A percentile compares a stretch with the other conserved stretches of the same genome.
Evolutionary conservation across 2,797 vertebrate genomes (phyloP).

Genomic region (Adrianichthys oophorus): DNA sequence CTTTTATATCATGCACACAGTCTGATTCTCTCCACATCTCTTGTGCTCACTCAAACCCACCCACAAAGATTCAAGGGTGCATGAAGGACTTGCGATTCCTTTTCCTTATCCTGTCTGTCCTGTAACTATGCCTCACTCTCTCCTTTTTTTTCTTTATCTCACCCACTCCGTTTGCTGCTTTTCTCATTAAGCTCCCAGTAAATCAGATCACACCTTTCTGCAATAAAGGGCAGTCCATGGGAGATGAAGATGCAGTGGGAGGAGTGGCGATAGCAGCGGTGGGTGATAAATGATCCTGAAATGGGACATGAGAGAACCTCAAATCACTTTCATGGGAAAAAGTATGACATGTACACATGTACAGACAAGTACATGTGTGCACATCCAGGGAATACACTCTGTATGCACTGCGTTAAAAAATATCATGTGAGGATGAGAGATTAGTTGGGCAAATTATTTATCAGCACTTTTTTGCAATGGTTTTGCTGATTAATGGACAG

Average conservation of each 20-base stretch:
- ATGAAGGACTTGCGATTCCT: conserved; percentile 66
- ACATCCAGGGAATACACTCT: not conserved
- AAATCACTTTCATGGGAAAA: conserved; percentile 34
- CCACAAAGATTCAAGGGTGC: conserved; percentile 63
- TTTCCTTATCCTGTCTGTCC: conserved; percentile 25
- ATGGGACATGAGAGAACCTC: conserved; percentile 33
- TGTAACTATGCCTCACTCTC: conserved; percentile 24
- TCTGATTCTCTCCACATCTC: conserved; percentile 26
- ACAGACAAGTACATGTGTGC: conserved; percentile 2
- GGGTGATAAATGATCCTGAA: conserved; percentile 39
- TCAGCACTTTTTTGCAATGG: too few species aligned
- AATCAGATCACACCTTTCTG: conserved; percentile 62
- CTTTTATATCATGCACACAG: conserved; percentile 12
- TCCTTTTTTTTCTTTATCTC: conserved; percentile 5
- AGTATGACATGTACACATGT: conserved; percentile 12
- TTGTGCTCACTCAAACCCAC: conserved; percentile 55
- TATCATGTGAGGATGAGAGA: too few species aligned
- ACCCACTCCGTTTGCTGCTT: conserved; percentile 26
- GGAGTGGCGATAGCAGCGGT: conserved; percentile 21
- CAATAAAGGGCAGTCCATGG: conserved; percentile 58
- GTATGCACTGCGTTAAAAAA: not conserved
- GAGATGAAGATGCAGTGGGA: conserved; percentile 34
- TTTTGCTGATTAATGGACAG: too few species aligned
- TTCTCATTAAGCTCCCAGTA: conserved; percentile 58
- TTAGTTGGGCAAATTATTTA: too few species aligned